phyloP scores from a whole-genome alignment of 2,797 vertebrate genomes.

The Tinamus major region DNA sequence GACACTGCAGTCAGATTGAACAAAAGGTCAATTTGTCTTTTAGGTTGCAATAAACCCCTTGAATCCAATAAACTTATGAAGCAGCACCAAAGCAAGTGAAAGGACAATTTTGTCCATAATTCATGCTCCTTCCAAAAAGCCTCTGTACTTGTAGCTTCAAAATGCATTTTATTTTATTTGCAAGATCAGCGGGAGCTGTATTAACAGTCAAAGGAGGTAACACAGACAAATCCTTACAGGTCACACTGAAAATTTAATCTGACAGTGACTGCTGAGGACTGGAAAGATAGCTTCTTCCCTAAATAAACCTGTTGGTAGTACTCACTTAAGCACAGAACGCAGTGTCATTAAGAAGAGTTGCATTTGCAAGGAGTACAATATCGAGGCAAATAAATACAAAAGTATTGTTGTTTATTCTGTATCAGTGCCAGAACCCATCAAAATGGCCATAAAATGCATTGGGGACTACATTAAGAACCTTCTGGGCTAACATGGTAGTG shows the following conservation, averaged over 20 bases:
- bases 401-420: background rate
- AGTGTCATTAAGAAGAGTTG: background rate
- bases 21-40: constrained; percentile 48
- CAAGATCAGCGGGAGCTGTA: background rate
- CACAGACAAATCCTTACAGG: background rate
- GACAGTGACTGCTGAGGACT: background rate
- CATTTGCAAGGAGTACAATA: background rate
- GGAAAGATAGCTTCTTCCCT: background rate
- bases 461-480: background rate
- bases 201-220: constrained; percentile 4
- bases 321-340: background rate
- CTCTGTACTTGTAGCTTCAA: background rate
- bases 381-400: background rate
- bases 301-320: background rate
- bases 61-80: constrained; percentile 7
- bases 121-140: constrained; percentile 6
- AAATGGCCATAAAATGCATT: background rate
- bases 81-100: background rate
- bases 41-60: background rate
- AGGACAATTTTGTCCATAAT: background rate
- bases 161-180: background rate
- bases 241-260: background rate
- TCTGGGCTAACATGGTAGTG: background rate
- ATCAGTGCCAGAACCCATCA: background rate
- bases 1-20: constrained; percentile 39